Evolutionary conservation across 2,113 vertebrate genomes (phyloP).

Genomic region (Neofelis nebulosa): DNA sequence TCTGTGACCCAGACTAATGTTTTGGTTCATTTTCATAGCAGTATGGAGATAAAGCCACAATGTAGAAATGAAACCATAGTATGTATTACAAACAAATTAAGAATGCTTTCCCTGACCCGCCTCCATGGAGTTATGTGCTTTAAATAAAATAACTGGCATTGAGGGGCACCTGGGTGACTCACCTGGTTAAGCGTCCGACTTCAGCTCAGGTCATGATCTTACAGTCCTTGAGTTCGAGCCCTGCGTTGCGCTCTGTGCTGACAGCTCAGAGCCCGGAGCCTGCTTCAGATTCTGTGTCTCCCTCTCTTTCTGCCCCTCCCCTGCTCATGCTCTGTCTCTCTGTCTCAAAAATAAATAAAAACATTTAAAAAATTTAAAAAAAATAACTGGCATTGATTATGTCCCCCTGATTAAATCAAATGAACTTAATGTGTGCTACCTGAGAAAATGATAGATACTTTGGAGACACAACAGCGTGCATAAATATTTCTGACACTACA

Average conservation of each 20-base stretch:
- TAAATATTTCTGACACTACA: conserved; percentile 32
- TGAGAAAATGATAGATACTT: neutral
- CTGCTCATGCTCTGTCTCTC: too few species aligned
- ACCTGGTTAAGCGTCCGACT: too few species aligned
- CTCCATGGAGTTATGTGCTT: neutral
- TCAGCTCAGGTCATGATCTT: too few species aligned
- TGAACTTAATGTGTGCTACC: neutral
- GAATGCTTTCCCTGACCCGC: neutral
- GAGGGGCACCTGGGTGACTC: too few species aligned
- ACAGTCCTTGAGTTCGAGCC: too few species aligned
- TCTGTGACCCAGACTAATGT: neutral
- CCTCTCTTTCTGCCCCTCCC: too few species aligned
- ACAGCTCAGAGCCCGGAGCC: too few species aligned
- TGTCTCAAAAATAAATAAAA: too few species aligned
- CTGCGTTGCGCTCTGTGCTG: too few species aligned
- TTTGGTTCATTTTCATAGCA: neutral
- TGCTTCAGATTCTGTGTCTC: too few species aligned
- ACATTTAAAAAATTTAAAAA: neutral
- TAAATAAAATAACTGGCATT: neutral
- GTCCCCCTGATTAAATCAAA: neutral
- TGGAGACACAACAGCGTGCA: neutral
- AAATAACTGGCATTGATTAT: neutral
- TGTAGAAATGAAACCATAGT: neutral
- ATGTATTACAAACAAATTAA: conserved; percentile 13
- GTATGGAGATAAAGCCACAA: neutral